Conservation (phyloP, 2,797 vertebrate genomes). For the Neopelma chrysocephalum region DNA sequence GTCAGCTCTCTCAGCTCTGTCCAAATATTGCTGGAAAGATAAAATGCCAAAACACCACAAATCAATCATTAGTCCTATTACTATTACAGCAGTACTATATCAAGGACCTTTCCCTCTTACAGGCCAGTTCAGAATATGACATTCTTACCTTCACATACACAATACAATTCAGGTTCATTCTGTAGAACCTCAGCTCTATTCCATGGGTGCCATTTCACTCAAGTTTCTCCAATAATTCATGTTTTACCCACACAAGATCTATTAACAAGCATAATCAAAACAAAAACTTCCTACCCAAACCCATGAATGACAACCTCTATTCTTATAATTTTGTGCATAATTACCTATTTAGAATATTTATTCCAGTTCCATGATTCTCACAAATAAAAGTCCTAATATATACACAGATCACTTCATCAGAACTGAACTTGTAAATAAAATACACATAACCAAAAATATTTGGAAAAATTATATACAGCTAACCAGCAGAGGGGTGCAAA, state of each 20-base stretch:
- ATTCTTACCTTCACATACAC: neutral
- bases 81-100: neutral
- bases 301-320: neutral
- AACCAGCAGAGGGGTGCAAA: neutral
- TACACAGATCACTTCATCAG: neutral
- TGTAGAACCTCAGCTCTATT: neutral
- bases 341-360: neutral
- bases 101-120: neutral
- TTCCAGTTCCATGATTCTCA: neutral
- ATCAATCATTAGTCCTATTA: neutral
- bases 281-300: neutral
- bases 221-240: neutral
- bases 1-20: neutral
- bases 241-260: neutral
- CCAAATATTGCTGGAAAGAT: neutral
- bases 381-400: neutral
- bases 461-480: neutral
- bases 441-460: neutral
- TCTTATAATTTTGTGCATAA: neutral
- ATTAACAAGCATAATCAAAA: neutral
- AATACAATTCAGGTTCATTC: neutral
- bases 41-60: neutral
- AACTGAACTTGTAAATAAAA: neutral
- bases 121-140: neutral
- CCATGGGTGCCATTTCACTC: neutral